Conservation (phyloP, 2,113 vertebrate species). For the Leucopsar rothschildi region DNA sequence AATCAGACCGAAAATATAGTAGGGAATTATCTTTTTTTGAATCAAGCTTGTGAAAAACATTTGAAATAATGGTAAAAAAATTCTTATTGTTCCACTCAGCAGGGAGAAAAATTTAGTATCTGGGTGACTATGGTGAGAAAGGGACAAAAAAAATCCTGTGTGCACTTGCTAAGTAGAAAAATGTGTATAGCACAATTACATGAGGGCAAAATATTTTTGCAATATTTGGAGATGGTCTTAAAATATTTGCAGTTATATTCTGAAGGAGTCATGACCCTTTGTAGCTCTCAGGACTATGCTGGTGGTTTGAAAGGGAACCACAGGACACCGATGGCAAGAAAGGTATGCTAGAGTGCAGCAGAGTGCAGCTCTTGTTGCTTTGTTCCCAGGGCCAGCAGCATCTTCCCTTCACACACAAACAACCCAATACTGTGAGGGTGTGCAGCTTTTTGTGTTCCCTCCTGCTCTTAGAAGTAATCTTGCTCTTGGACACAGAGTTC, state of each 20-base stretch:
- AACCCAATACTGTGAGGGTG: rapidly evolving
- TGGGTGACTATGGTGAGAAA: slow-evolving; percentile 16
- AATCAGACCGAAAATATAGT: slow-evolving; percentile 77
- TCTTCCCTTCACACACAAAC: neutral
- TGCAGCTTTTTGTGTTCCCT: neutral
- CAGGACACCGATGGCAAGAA: neutral
- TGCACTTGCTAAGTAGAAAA: neutral
- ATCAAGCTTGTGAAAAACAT: slow-evolving; percentile 75
- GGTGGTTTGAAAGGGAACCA: neutral
- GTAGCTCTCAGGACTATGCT: neutral
- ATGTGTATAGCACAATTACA: neutral
- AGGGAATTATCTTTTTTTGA: slow-evolving; percentile 74
- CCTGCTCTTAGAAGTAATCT: neutral
- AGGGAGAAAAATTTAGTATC: slow-evolving; percentile 52
- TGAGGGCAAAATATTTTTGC: neutral
- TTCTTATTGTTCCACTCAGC: slow-evolving; percentile 65
- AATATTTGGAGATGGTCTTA: neutral
- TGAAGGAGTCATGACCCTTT: neutral
- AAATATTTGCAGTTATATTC: neutral
- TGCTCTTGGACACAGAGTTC: neutral
- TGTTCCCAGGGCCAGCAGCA: neutral
- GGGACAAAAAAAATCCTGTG: neutral
- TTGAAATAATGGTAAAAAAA: slow-evolving; percentile 69
- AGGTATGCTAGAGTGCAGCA: neutral
- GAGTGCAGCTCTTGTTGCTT: neutral